phyloP scores from a whole-genome alignment of 37 sponge, comb jelly and placozoan genomes.

The Aplysina aerophoba region DNA sequence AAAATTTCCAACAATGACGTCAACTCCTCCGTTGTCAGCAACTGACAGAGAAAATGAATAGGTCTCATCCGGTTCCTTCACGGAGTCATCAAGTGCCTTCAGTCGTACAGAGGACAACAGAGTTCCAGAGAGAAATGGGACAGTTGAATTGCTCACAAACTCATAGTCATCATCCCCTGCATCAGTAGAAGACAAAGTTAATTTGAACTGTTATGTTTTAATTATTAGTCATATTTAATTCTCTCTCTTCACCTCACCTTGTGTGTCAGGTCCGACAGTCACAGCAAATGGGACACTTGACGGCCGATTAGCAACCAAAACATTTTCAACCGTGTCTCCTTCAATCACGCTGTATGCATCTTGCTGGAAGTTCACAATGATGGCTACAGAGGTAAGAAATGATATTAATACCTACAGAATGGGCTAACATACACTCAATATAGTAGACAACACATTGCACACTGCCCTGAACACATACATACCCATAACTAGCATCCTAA shows the following conservation, averaged over 20 bases:
- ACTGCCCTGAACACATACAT: too few relatives aligned
- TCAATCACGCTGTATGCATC: background rate
- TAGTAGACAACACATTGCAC: too few relatives aligned
- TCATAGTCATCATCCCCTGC: too few relatives aligned
- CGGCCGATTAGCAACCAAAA: background rate
- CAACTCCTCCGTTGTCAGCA: conserved; percentile 1
- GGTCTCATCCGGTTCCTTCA: conserved; percentile 15
- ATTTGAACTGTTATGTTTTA: too few relatives aligned
- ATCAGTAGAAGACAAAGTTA: too few relatives aligned
- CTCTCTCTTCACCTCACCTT: too few relatives aligned
- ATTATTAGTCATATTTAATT: too few relatives aligned
- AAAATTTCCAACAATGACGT: background rate
- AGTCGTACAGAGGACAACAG: background rate
- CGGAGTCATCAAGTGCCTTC: background rate
- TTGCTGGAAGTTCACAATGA: background rate
- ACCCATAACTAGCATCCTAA: too few relatives aligned
- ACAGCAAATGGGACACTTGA: background rate
- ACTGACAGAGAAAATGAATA: background rate
- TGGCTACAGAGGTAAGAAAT: background rate
- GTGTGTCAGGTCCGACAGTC: background rate
- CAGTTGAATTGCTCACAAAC: background rate
- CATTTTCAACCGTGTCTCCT: background rate
- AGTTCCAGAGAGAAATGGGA: background rate
- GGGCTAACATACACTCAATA: too few relatives aligned
- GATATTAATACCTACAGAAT: background rate